These are phyloP conservation scores for Serripes groenlandicus DNA, from an alignment of 2,888 invertebrate species.

Conservation along the genomic window DNA sequence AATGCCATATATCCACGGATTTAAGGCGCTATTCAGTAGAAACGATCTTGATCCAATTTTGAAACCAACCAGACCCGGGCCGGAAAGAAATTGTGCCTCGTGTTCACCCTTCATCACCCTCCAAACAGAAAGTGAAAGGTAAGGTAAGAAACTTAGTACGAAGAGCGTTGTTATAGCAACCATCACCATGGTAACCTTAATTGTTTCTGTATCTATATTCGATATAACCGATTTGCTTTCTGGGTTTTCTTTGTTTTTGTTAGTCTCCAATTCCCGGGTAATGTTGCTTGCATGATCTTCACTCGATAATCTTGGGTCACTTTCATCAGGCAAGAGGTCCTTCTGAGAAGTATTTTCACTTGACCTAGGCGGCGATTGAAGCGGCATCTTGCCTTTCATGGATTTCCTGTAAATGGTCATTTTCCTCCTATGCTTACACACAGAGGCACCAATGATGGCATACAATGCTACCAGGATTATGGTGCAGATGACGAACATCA, in stretches of 20 bases:
- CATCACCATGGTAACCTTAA: constrained; percentile 56
- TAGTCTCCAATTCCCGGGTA: no score
- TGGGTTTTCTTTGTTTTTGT: neutral
- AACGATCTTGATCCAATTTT: constrained; percentile 59
- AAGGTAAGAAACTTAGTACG: constrained; percentile 65
- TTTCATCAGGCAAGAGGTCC: neutral
- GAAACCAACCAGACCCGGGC: constrained; percentile 47
- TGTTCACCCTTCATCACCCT: constrained; percentile 43
- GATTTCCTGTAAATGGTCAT: neutral
- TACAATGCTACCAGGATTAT: constrained; percentile 69
- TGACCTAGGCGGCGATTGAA: neutral
- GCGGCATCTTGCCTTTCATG: neutral
- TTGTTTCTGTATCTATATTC: constrained; percentile 33
- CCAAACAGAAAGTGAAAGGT: constrained; percentile 54
- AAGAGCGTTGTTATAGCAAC: constrained; percentile 62
- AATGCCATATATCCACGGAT: constrained; percentile 62
- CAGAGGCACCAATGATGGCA: constrained; percentile 64
- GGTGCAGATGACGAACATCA: constrained; percentile 67
- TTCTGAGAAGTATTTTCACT: neutral
- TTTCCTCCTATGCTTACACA: constrained; percentile 41
- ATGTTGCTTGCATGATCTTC: neutral
- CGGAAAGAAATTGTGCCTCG: constrained; percentile 57
- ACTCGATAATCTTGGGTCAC: neutral
- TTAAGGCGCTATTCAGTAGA: constrained; percentile 51
- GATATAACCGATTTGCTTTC: no score